phyloP scores from a whole-genome alignment of 30 jellyfish, hydroid and myxozoan species.

The Phacellophora camtschatica region DNA sequence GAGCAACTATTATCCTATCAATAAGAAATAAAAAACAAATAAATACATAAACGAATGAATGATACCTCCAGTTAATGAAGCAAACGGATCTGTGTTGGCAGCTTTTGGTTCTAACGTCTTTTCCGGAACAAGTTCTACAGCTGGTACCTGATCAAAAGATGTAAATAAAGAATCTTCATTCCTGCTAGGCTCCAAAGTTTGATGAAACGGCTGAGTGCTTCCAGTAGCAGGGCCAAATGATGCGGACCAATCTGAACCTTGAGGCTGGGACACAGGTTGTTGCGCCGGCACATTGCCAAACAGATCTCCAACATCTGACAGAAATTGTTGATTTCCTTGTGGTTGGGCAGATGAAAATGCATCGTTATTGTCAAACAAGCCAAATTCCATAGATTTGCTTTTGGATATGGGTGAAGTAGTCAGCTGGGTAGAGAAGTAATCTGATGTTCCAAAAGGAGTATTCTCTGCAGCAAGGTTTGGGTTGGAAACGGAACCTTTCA shows the following conservation, averaged over 20 bases:
- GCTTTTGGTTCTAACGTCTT: constrained; percentile 25
- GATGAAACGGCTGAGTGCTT: not conserved
- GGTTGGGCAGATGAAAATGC: constrained; percentile 27
- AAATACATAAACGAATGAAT: no score
- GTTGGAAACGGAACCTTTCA: constrained; percentile 17
- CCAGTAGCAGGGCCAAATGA: not conserved
- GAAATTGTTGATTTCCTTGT: not conserved
- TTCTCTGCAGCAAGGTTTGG: not conserved
- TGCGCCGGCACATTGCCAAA: constrained; percentile 26
- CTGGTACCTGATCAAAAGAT: constrained; percentile 8
- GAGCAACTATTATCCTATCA: no score
- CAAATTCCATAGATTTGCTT: constrained; percentile 35
- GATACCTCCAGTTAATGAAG: constrained; percentile 51
- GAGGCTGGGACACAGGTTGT: not conserved
- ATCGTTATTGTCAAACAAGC: constrained; percentile 22
- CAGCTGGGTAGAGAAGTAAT: not conserved
- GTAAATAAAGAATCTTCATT: constrained; percentile 38
- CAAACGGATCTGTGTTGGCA: constrained; percentile 61
- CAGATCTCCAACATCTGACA: constrained; percentile 46
- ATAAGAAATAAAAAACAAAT: no score
- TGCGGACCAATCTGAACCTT: constrained; percentile 5
- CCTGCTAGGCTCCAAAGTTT: constrained; percentile 18
- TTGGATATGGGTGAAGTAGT: not conserved
- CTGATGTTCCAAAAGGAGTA: constrained; percentile 40
- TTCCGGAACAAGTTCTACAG: constrained; percentile 33